A percentile compares a stretch with the other conserved stretches of the same genome.
Evolutionary conservation across 1,140 invertebrate species (phyloP).

Genomic region (Orius insidiosus): DNA sequence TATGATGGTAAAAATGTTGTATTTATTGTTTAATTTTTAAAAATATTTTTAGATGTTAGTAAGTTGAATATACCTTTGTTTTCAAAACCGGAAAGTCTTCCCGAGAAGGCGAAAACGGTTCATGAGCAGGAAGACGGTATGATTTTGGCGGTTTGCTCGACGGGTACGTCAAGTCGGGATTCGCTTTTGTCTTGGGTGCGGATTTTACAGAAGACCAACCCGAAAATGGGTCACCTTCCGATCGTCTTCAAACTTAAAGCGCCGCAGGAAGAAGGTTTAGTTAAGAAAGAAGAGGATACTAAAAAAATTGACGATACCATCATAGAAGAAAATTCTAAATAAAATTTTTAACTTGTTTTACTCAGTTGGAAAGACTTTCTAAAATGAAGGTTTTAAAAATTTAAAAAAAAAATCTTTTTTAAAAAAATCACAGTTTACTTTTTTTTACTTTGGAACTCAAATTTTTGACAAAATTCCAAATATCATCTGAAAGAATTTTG

Average conservation of each 20-base stretch:
- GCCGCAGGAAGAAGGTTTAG: background rate
- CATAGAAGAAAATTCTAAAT: too few species aligned
- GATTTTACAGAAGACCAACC: slow-evolving; percentile 63
- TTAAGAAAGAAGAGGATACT: too few species aligned
- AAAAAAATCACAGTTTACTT: background rate
- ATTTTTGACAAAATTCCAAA: slow-evolving; percentile 28
- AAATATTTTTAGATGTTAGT: slow-evolving; percentile 23
- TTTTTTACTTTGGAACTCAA: background rate
- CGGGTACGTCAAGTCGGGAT: slow-evolving; percentile 76
- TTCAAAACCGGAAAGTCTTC: background rate
- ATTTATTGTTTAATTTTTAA: background rate
- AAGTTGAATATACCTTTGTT: slow-evolving; percentile 17
- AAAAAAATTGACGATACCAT: too few species aligned
- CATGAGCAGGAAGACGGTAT: slow-evolving; percentile 91
- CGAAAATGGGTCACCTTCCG: slow-evolving; percentile 32
- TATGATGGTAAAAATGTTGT: slow-evolving; percentile 15
- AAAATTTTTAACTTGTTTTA: too few species aligned
- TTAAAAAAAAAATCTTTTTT: background rate
- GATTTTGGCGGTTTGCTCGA: slow-evolving; percentile 70
- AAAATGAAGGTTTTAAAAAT: too few species aligned
- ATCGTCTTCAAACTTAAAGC: slow-evolving; percentile 16
- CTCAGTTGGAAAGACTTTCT: too few species aligned
- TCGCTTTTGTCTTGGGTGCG: slow-evolving; percentile 85
- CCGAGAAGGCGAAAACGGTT: slow-evolving; percentile 29
- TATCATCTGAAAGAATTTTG: slow-evolving; percentile 44